Percentiles rank a stretch among this genome's conserved stretches.
Evolutionary conservation across 2,797 vertebrate genomes (phyloP).

Genomic region (Perodicticus potto): DNA sequence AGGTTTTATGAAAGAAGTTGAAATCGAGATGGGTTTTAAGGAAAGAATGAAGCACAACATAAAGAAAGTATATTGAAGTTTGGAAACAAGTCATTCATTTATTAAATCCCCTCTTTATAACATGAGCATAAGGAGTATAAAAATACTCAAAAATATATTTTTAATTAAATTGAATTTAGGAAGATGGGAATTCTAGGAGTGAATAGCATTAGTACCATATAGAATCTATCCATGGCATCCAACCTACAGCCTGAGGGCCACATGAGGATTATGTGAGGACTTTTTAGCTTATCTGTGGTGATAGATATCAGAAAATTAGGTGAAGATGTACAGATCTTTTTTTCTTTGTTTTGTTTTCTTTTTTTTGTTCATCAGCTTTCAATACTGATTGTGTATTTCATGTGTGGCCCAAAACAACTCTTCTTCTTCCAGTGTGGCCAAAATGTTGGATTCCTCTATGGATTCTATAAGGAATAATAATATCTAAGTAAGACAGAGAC

Average conservation of each 20-base stretch:
- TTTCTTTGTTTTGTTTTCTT: too few species aligned
- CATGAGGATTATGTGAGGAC: too few species aligned
- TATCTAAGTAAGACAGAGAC: background rate
- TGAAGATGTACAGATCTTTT: too few species aligned
- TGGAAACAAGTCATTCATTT: background rate
- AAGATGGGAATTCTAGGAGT: background rate
- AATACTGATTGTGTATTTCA: too few species aligned
- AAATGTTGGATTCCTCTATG: background rate
- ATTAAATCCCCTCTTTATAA: background rate
- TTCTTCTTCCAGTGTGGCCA: too few species aligned
- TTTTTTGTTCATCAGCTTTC: too few species aligned
- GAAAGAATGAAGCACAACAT: background rate
- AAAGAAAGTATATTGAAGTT: background rate
- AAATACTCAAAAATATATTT: background rate
- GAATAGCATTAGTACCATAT: background rate
- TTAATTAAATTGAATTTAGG: constrained; percentile 6
- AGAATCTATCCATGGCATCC: background rate
- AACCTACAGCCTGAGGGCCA: too few species aligned
- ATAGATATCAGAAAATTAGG: too few species aligned
- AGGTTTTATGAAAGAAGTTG: background rate
- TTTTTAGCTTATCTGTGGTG: too few species aligned
- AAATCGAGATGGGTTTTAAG: background rate
- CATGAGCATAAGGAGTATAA: background rate
- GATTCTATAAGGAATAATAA: background rate
- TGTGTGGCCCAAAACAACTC: too few species aligned